Evolutionary conservation across 2,797 vertebrate genomes (phyloP).

Genomic region (Dendrocincla fuliginosa): DNA sequence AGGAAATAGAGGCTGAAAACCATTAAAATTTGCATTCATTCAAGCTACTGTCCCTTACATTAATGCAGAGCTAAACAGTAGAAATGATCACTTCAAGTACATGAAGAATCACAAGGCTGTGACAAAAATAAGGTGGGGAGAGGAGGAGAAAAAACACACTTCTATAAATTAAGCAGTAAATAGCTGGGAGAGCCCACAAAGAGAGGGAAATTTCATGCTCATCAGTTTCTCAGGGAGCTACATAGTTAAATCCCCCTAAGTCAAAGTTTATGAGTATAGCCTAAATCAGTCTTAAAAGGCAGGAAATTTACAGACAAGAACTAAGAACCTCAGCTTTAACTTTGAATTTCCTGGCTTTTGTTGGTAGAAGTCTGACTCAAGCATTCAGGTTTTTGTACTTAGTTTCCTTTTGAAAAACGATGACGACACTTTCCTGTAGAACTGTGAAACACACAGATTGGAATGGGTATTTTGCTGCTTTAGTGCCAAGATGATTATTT

Average conservation of each 20-base stretch:
- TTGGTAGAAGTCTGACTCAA: slow-evolving; percentile 54
- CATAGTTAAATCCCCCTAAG: background rate
- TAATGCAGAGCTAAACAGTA: background rate
- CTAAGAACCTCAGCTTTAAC: slow-evolving; percentile 45
- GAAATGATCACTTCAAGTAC: background rate
- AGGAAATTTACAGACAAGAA: slow-evolving; percentile 64
- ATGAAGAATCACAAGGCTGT: background rate
- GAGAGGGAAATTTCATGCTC: background rate
- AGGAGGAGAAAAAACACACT: background rate
- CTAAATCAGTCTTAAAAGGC: slow-evolving; percentile 45
- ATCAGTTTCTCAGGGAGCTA: slow-evolving; percentile 19
- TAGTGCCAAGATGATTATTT: background rate
- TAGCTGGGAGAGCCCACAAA: background rate
- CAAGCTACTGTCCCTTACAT: background rate
- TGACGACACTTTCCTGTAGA: slow-evolving; percentile 40
- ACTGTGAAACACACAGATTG: slow-evolving; percentile 39
- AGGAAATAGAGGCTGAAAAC: background rate
- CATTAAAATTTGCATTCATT: background rate
- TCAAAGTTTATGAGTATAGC: background rate
- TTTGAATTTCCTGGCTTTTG: slow-evolving; percentile 60
- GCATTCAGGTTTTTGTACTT: slow-evolving; percentile 24
- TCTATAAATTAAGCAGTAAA: background rate
- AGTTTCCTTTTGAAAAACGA: slow-evolving; percentile 40
- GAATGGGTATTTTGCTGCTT: slow-evolving; percentile 14
- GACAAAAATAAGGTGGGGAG: background rate